A percentile compares a stretch with the other conserved stretches of the same genome.
Conservation (phyloP, 1,140 invertebrate genomes). For the Idris sp. region DNA sequence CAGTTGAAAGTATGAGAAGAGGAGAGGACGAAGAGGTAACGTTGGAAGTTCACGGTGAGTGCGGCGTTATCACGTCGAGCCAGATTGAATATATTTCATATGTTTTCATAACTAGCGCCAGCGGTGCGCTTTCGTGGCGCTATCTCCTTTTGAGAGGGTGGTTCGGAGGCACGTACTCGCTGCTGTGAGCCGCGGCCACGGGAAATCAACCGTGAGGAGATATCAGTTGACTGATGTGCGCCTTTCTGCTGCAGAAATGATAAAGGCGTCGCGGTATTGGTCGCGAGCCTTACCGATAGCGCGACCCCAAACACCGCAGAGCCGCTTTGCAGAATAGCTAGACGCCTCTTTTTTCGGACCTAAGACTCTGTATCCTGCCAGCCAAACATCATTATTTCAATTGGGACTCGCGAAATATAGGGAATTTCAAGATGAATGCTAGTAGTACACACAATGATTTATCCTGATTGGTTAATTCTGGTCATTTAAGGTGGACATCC, state of each 20-base stretch:
- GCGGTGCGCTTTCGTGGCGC: constrained; percentile 64
- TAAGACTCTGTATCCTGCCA: constrained; percentile 39
- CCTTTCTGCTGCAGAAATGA: constrained; percentile 80
- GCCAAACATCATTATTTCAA: constrained; percentile 54
- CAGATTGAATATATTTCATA: constrained; percentile 80
- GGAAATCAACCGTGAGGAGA: constrained; percentile 80
- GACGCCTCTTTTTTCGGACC: constrained; percentile 42
- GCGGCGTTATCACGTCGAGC: constrained; percentile 73
- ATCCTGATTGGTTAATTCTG: too few relatives aligned
- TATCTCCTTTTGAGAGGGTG: constrained; percentile 65
- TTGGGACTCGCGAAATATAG: too few relatives aligned
- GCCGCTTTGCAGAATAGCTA: constrained; percentile 53
- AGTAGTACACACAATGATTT: too few relatives aligned
- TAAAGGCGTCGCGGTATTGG: constrained; percentile 78
- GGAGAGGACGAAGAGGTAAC: constrained; percentile 5
- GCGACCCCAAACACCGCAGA: constrained; percentile 48
- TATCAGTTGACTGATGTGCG: constrained; percentile 79
- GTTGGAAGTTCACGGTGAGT: constrained; percentile 62
- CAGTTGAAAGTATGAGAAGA: constrained; percentile 23
- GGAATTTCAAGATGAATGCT: too few relatives aligned
- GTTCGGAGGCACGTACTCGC: constrained; percentile 34
- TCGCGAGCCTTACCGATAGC: constrained; percentile 77
- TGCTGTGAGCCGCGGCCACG: constrained; percentile 70
- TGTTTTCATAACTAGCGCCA: constrained; percentile 78
- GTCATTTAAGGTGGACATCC: too few relatives aligned